phyloP scores from a whole-genome alignment of 2,113 vertebrate genomes.

The Mus pahari region DNA sequence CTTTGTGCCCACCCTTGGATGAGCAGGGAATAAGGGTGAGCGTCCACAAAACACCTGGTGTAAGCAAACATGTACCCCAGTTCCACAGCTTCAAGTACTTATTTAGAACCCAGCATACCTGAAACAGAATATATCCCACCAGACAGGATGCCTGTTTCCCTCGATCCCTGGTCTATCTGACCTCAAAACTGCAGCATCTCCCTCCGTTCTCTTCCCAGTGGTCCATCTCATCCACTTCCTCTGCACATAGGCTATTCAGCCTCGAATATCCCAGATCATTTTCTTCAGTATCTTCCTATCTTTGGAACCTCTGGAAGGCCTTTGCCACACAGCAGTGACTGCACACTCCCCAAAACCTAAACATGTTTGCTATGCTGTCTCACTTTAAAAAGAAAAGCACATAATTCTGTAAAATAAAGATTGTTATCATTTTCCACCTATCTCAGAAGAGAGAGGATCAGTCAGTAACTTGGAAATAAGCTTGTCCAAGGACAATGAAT shows the following conservation, averaged over 20 bases:
- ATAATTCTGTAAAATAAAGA: not conserved
- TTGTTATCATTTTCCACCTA: not conserved
- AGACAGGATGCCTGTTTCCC: not conserved
- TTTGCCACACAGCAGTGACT: not conserved
- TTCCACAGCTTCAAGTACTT: not conserved
- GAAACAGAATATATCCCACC: not conserved
- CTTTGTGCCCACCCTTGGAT: too few species aligned
- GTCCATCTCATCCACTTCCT: not conserved
- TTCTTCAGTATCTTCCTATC: not conserved
- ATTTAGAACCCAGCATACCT: not conserved
- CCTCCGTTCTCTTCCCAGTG: not conserved
- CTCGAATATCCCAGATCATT: not conserved
- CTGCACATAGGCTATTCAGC: not conserved
- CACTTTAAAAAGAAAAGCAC: not conserved
- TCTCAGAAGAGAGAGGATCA: not conserved
- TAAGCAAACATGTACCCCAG: not conserved
- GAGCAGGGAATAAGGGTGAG: too few species aligned
- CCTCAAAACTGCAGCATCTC: not conserved
- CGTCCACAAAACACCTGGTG: accelerated
- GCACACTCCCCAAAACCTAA: not conserved
- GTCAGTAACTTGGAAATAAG: not conserved
- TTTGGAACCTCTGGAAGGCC: not conserved
- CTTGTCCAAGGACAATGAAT: not conserved
- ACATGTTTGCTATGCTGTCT: not conserved
- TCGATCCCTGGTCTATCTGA: not conserved